These are phyloP conservation scores for Cephalotes varians DNA, from an alignment of 2,888 invertebrate species.

Conservation along the genomic window DNA sequence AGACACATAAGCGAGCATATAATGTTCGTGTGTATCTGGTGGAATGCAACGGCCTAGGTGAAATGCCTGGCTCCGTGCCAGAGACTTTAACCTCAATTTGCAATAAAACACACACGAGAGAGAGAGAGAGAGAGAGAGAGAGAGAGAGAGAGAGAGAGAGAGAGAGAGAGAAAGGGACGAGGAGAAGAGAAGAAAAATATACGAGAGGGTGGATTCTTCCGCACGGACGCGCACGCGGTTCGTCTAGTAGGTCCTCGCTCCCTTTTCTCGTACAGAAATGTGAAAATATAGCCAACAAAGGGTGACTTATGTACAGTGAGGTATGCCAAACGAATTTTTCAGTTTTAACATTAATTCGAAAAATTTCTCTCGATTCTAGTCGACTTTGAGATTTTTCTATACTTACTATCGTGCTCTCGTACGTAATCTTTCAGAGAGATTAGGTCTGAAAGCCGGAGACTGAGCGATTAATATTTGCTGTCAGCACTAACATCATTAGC, in stretches of 20 bases:
- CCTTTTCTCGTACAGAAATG: slow-evolving; percentile 14
- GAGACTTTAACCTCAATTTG: slow-evolving; percentile 84
- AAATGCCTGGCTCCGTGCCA: slow-evolving; percentile 82
- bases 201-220: slow-evolving; percentile 69
- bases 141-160: neutral
- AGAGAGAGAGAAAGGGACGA: neutral
- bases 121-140: slow-evolving; percentile 6
- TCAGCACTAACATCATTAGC: neutral
- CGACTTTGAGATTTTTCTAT: neutral
- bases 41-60: slow-evolving; percentile 78
- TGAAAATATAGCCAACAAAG: neutral
- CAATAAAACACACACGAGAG: slow-evolving; percentile 78
- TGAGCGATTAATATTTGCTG: neutral
- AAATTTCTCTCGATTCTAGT: neutral
- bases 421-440: neutral
- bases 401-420: neutral
- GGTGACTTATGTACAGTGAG: neutral
- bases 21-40: slow-evolving; percentile 67
- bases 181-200: neutral
- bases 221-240: slow-evolving; percentile 58
- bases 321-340: slow-evolving; percentile 24
- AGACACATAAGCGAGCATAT: slow-evolving; percentile 59
- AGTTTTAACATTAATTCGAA: slow-evolving; percentile 11
- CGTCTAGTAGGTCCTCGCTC: slow-evolving; percentile 19
- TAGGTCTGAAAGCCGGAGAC: neutral